Base-by-base conservation (phyloP, 35 echinoderm and acorn worm species). In the Nesometra sesokonis region DNA sequence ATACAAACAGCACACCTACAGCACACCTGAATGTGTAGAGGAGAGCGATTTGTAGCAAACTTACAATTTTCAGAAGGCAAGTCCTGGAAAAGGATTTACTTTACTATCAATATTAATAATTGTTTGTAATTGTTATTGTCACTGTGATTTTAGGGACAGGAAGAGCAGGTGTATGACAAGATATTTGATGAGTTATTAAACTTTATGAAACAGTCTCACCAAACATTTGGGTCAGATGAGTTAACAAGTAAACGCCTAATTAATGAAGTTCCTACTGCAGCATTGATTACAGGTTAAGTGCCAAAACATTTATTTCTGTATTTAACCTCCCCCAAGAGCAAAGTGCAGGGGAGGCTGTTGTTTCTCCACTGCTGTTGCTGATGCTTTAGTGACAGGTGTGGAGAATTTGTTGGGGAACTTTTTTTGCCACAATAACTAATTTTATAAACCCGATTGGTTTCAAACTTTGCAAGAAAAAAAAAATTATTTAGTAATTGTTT, bases 241-340 rank as follows among this genome's bases (percentile, higher is more conserved):
- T 30, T 35, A 29, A 33, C 8, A 19, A 17, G 29, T 23, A 33
- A 30, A 77, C 33, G 81, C 13, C 37, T 19, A 11, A 47, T 35
- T 30, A 89, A 79, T 23, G 92, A 94, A 88, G 84, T 98, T 27
- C 95, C 95, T 17, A 98, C 95, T 30, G 95, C 95, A 13, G 92
- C 92, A n/a, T 86, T 98, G 17, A 86, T 98, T 3, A 93, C 95
- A 82, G 95, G 95, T 98, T 35, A 40, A 82, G 15, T n/a, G n/a
- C n/a, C n/a, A n/a, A n/a, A n/a, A n/a, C n/a, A n/a, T n/a, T n/a
- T n/a, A n/a, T n/a, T n/a, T n/a, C n/a, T n/a, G n/a, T n/a, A n/a
- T n/a, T n/a, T n/a, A n/a, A n/a, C n/a, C n/a, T n/a, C n/a, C n/a
- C n/a, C n/a, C n/a, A n/a, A n/a, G n/a, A n/a, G n/a, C n/a, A n/a